Base-by-base conservation (phyloP, 2,113 vertebrate species). In the Megalops atlanticus region DNA sequence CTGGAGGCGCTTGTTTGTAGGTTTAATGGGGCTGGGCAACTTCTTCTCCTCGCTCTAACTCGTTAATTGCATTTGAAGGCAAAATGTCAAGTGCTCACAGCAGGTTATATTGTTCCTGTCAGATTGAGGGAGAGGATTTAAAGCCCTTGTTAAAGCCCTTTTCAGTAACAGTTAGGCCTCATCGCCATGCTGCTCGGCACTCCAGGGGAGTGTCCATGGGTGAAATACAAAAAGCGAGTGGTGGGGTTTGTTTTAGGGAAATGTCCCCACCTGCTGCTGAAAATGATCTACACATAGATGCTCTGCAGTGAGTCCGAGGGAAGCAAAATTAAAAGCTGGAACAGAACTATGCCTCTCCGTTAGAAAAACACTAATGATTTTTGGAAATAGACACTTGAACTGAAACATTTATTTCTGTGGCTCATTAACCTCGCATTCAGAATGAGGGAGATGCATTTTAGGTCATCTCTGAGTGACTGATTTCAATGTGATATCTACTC, bases 131-230 rank as follows among this genome's bases (percentile, higher is more conserved):
- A 80, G 81, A 77, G 81, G 85, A 81, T 85, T 69, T 84, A 76
- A 75, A 83, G 83, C 86, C 88, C 85, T 90, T 85, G 84, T 85
- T 84, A 87, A 88, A 89, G 86, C 86, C 86, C 82, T 83, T 83
- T 78, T 87, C 88, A 76, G 84, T 83, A 87, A 84, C 87, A 84
- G 80, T 79, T 79, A 78, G 41, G 21, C 31, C 31, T 38, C 45
- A 38, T 43, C 40, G 24, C 54, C 10, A 24, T 68, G 0, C 70
- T 76, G 76, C 82, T 88, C 75, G 54, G 41, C 70, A n/a, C 78
- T 40, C 18, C 41, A 80, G 58, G 58, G 58, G 58, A 24, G 58
- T 31, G 58, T n/a, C 58, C 58, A 64, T 64, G 58, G 58, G 58
- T 31, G 58, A 24, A 24, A 10, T 64, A 10, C 24, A n/a, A 64